Base-by-base conservation (phyloP, 2,113 vertebrate genomes). In the Alaudala cheleensis region DNA sequence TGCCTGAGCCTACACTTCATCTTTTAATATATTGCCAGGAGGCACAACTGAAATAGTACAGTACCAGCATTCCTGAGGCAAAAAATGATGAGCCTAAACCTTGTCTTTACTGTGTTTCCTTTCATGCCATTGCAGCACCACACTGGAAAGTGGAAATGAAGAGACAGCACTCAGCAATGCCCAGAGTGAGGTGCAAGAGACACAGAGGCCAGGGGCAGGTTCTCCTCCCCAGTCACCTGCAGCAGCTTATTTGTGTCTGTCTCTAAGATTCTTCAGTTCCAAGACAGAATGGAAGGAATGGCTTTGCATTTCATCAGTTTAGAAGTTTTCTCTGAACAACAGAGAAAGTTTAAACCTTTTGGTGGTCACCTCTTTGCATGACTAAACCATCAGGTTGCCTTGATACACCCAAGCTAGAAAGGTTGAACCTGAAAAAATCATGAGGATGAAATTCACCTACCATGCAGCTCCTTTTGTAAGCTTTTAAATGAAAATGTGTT, bases 141-240 rank as follows among this genome's bases (percentile, higher is more conserved):
- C 6, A 7, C 11, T n/a, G 26, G 10, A 6, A 88, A 50, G 58
- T 5, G 6, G 45, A 93, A 90, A 62, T 6, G 8, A 86, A 57
- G 39, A 73, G 53, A 26, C 5, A 7, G 20, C 69, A 13, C 34
- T 16, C 66, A n/a, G 62, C n/a, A 77, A 26, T 11, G 54, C 8
- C 44, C 66, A 49, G 16, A 44, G 67, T 2, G 53, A 87, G 65
- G 51, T 6, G 65, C 22, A 79, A 47, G 73, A 84, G 29, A 18
- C 47, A 81, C 39, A 21, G 29, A 54, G 69, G 34, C 12, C 2
- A 0, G 0, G 0, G 8, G 34, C 44, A 60, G 22, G 13, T 47
- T 77, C 25, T 70, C 66, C 50, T 94, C 70, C 57, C 50, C 8
- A 3, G 62, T 6, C 50, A 22, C 12, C 17, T 1, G 7, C 10